Percentiles rank a stretch among this genome's conserved stretches.
phyloP scores from a whole-genome alignment of 2,888 invertebrate species.

The Helleia helle region DNA sequence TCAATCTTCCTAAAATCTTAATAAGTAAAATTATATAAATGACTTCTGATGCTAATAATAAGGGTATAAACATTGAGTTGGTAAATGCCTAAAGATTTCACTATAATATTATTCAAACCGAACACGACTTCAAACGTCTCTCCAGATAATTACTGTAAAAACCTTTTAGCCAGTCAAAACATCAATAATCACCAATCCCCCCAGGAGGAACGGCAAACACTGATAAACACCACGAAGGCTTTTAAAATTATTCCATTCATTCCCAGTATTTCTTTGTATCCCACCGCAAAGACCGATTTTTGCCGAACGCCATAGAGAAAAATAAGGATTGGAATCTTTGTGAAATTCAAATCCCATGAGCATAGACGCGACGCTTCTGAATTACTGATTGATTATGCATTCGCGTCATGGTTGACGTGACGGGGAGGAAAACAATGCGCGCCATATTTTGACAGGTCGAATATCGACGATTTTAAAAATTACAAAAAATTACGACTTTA shows the following conservation, averaged over 20 bases:
- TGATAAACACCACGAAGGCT: constrained; percentile 59
- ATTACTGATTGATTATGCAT: constrained; percentile 72
- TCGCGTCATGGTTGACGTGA: constrained; percentile 53
- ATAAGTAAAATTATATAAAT: too few species aligned
- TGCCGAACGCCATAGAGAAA: constrained; percentile 35
- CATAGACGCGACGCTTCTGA: constrained; percentile 46
- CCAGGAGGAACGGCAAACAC: constrained; percentile 40
- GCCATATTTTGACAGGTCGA: constrained; percentile 19
- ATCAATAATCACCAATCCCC: constrained; percentile 61
- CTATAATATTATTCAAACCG: too few species aligned
- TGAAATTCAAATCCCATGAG: constrained; percentile 59
- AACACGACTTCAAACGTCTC: background rate
- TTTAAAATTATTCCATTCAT: constrained; percentile 70
- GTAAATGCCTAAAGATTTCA: too few species aligned
- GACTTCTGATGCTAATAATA: too few species aligned
- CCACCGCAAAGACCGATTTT: constrained; percentile 43
- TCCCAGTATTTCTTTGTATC: constrained; percentile 55
- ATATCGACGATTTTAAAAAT: constrained; percentile 5
- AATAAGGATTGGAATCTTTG: constrained; percentile 56
- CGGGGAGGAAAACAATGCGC: constrained; percentile 42
- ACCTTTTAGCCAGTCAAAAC: constrained; percentile 52
- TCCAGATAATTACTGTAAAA: constrained; percentile 19
- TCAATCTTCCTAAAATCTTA: too few species aligned
- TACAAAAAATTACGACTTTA: constrained; percentile 1
- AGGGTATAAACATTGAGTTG: too few species aligned